Conservation (phyloP, 2,113 vertebrate species). For the Platycercus adscitus region DNA sequence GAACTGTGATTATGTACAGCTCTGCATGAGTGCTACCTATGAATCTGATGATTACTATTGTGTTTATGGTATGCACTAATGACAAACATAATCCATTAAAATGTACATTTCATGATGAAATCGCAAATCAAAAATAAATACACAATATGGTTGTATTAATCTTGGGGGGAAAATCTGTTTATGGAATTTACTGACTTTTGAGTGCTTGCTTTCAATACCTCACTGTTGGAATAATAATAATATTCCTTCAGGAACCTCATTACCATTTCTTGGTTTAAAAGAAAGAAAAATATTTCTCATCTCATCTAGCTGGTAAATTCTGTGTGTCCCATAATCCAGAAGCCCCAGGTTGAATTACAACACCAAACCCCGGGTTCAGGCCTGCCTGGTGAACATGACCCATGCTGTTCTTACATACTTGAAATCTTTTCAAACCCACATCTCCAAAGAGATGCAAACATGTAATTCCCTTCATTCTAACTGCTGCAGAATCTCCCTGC, state of each 20-base stretch:
- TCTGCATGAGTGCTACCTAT: slow-evolving; percentile 41
- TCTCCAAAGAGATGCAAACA: slow-evolving; percentile 12
- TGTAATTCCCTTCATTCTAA: background rate
- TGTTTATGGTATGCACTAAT: slow-evolving; percentile 34
- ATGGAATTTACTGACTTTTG: slow-evolving; percentile 1
- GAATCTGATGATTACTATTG: slow-evolving; percentile 19
- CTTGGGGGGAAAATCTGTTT: background rate
- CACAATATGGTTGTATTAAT: background rate
- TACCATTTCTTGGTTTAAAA: background rate
- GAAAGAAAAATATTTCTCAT: background rate
- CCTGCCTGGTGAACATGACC: background rate
- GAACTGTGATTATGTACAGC: slow-evolving; percentile 51
- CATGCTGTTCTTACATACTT: background rate
- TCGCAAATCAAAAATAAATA: slow-evolving; percentile 5
- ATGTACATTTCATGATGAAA: background rate
- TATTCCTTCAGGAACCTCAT: background rate
- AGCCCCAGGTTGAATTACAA: slow-evolving; percentile 8
- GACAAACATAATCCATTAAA: slow-evolving; percentile 32
- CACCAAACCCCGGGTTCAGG: background rate
- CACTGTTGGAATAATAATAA: background rate
- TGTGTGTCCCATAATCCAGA: background rate
- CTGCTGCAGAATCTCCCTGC: background rate
- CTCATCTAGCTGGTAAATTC: background rate
- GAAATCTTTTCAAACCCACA: slow-evolving; percentile 43
- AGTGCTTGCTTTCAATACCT: background rate